phyloP scores from a whole-genome alignment of 2,113 vertebrate genomes.

The Penelope pileata region DNA sequence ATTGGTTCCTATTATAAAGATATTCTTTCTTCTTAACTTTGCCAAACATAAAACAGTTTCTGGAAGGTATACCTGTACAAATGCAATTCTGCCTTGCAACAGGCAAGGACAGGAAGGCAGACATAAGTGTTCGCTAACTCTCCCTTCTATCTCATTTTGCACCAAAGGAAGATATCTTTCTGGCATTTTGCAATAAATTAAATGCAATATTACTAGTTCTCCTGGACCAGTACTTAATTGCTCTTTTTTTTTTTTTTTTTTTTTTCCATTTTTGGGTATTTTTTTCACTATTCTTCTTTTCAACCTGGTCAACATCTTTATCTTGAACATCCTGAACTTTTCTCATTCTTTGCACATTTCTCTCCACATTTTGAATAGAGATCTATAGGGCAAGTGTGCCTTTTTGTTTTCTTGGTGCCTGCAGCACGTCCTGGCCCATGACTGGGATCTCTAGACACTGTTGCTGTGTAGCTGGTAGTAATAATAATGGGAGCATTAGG shows the following conservation, averaged over 20 bases:
- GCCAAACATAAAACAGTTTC: neutral
- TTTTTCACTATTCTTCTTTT: neutral
- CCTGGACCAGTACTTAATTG: neutral
- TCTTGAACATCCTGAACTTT: neutral
- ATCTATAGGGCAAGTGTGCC: neutral
- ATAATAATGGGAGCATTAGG: fast-evolving
- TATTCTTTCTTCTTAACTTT: neutral
- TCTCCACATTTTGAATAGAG: neutral
- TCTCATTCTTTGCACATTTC: neutral
- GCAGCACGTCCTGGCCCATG: neutral
- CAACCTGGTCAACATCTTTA: neutral
- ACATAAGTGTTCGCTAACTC: neutral
- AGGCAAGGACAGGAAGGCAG: neutral
- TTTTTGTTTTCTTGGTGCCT: neutral
- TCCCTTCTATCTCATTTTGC: neutral
- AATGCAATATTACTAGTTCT: neutral
- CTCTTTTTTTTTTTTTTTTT: neutral
- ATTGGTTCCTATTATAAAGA: neutral
- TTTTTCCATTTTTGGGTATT: neutral
- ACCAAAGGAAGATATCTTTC: neutral
- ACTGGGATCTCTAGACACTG: neutral
- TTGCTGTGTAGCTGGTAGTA: neutral
- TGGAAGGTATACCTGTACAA: neutral
- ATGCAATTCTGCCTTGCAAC: neutral
- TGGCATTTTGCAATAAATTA: neutral